These are phyloP conservation scores for Ptilodon capucinus DNA, from an alignment of 2,888 invertebrate species.

Conservation along the genomic window DNA sequence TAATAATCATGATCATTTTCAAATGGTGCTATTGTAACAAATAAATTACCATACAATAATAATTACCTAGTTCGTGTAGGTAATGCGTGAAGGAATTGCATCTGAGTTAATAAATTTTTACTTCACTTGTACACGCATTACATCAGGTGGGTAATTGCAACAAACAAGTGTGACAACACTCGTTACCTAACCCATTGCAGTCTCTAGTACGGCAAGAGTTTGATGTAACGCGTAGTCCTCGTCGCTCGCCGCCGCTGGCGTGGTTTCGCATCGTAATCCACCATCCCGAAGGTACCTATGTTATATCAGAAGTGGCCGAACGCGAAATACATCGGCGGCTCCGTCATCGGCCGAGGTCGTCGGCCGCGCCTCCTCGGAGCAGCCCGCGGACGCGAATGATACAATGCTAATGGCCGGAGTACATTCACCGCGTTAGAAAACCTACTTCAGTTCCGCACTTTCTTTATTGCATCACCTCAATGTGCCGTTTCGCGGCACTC, in stretches of 20 bases:
- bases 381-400: constrained; percentile 66
- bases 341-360: constrained; percentile 71
- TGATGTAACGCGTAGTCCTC: constrained; percentile 61
- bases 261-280: constrained; percentile 56
- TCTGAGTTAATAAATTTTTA: constrained; percentile 32
- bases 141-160: constrained; percentile 67
- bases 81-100: constrained; percentile 1
- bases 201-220: constrained; percentile 54
- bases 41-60: background rate
- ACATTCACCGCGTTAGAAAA: constrained; percentile 81
- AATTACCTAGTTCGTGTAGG: background rate
- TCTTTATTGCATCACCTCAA: constrained; percentile 78
- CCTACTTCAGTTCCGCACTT: constrained; percentile 80
- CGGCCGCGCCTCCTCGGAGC: constrained; percentile 54
- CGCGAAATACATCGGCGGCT: constrained; percentile 49
- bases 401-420: constrained; percentile 73
- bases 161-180: constrained; percentile 73
- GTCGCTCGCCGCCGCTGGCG: constrained; percentile 39
- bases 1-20: background rate
- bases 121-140: constrained; percentile 52
- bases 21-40: background rate
- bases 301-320: constrained; percentile 48
- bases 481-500: constrained; percentile 75
- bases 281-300: constrained; percentile 48
- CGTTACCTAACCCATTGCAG: constrained; percentile 72